Evolutionary conservation across 2,797 vertebrate species (phyloP), one percentile per base, ranked within the genome.

Genomic region (Glyptemys insculpta): DNA sequence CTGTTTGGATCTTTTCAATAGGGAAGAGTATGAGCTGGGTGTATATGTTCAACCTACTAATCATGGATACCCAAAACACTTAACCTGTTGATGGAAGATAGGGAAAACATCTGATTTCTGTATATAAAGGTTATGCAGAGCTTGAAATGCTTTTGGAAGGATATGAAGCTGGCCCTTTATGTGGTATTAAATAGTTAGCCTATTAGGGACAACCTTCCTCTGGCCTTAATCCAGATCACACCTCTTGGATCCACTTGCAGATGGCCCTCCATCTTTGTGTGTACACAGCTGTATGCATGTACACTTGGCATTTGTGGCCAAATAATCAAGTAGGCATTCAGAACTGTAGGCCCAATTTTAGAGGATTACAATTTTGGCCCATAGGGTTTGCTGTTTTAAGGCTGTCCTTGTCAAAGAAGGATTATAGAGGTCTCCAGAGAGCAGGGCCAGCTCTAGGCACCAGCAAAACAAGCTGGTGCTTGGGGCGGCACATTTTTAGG

Each of bases 71-170:
- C 62, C 34, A n/a, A n/a, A 16, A 65, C 34, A n/a, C 34, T 65
- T 65, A 62, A 18, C 34, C 15, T 65, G 34, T 16, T 18, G 31
- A 16, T 16, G 34, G 15, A 98, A 99, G 98, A 18, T 98, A 91
- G 98, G 98, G 97, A 97, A 96, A 53, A 72, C 52, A 95, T 98
- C 96, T 98, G 98, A 98, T 98, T 98, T 97, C 97, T 92, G 14
- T 34, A 65, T 18, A n/a, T 65, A 65, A n/a, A 18, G 34, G 34
- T n/a, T 65, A 65, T 8, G 31, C 16, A n/a, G 34, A 65, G 34
- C 34, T 65, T n/a, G 7, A 65, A n/a, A 65, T 65, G 8, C 16
- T 65, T 65, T 65, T 65, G 62, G 34, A n/a, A 16, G 49, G 41
- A 88, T 25, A 54, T 50, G 78, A 92, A 95, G 79, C 29, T 65